Evolutionary conservation across 2,888 invertebrate genomes (phyloP), one percentile per base, ranked within the genome.

Genomic region (Diloba caeruleocephala): DNA sequence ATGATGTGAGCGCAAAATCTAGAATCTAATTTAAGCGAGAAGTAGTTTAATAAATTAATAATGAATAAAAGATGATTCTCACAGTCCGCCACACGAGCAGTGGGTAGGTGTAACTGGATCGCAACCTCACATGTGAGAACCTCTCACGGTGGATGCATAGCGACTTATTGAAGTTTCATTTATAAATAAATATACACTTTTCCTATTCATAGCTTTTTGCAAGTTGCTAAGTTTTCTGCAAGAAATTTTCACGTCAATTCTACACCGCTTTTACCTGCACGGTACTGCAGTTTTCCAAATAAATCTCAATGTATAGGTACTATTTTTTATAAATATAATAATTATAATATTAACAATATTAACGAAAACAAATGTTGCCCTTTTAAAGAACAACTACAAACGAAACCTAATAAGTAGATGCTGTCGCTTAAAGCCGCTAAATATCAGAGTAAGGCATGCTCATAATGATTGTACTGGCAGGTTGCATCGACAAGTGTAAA

Each of bases 71-170:
- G 72, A 79, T 75, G 69, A 76, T 87, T 88, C 89, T 87, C 89
- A 89, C 88, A 88, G 73, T 78, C 64, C 57, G 65, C 64, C 70
- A 71, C 59, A 54, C 53, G 56, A 62, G 64, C 48, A 28, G 44
- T 53, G 50, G 42, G 56, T 80, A 57, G 51, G 17, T 79, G 88
- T 89, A 90, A 90, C 88, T 89, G 88, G 87, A 90, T 89, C 89
- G 81, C 73, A 60, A 61, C 70, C 71, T 78, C 69, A 78, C 70
- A 79, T 83, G 87, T 87, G 90, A 82, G 90, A 90, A 85, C 65
- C 74, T 84, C 89, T 86, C 88, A 90, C 89, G 88, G 81, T 83
- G 74, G 63, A 60, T 74, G 74, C 68, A 74, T 75, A 74, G 67
- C 74, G 74, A 78, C 79, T 74, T 64, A 81, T 81, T 81, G 74